Conservation (phyloP, 1,140 invertebrate species). For the Phymorhynchus buccinoides region DNA sequence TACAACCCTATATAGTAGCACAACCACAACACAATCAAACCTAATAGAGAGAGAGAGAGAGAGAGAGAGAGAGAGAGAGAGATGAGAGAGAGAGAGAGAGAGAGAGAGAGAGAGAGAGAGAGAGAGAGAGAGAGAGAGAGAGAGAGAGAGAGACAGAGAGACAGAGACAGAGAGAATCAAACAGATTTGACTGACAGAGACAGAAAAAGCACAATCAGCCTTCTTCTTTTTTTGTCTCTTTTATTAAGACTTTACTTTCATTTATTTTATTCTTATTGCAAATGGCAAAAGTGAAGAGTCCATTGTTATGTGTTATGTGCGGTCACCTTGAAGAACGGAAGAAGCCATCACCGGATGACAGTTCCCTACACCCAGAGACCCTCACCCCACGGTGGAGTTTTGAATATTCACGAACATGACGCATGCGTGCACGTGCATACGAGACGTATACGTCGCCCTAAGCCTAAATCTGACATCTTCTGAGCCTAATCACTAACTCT, state of each 20-base stretch:
- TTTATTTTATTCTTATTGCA: not conserved
- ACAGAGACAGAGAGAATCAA: too few species aligned
- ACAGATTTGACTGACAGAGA: not conserved
- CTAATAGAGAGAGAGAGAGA: not conserved
- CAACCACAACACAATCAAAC: too few species aligned
- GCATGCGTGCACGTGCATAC: too few species aligned
- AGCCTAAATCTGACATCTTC: not conserved
- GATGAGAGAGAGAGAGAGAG: too few species aligned
- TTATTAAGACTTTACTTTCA: not conserved
- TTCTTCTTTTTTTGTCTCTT: not conserved
- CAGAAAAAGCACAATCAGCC: too few species aligned
- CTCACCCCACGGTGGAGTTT: too few species aligned
- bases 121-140: not conserved
- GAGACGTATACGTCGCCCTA: not conserved
- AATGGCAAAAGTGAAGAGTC: too few species aligned
- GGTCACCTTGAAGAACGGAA: slow-evolving; percentile 23
- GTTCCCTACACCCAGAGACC: not conserved
- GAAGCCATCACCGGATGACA: not conserved
- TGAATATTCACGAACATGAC: not conserved
- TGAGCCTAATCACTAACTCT: too few species aligned
- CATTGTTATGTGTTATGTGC: too few species aligned
- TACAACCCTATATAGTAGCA: too few species aligned
- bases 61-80: not conserved
- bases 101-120: not conserved
- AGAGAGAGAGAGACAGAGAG: not conserved